Percentiles rank a stretch among this genome's conserved stretches.
These are phyloP conservation scores for Pollenia labialis DNA, from an alignment of 2,888 invertebrate genomes.

Conservation along the genomic window DNA sequence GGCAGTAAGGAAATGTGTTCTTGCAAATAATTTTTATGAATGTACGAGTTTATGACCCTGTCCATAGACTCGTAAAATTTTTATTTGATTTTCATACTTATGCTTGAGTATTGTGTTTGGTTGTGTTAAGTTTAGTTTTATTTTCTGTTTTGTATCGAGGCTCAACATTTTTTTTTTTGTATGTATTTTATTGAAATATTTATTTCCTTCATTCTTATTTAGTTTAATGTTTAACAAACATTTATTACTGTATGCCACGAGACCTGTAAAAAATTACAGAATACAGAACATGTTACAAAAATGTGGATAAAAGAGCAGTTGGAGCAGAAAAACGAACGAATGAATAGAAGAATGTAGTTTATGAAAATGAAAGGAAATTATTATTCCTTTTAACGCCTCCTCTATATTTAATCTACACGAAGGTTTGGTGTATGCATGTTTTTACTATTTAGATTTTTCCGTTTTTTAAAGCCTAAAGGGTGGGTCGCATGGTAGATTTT, in stretches of 20 bases:
- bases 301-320: conserved; percentile 15
- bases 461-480: too few relatives aligned
- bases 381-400: conserved; percentile 63
- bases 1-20: too few relatives aligned
- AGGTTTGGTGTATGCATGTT: neutral
- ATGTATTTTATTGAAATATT: conserved; percentile 60
- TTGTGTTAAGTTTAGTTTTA: neutral
- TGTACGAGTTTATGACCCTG: neutral
- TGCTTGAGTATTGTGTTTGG: neutral
- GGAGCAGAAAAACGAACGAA: conserved; percentile 15
- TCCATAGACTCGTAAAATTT: conserved; percentile 8
- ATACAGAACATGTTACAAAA: neutral
- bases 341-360: neutral
- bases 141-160: conserved; percentile 11
- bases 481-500: too few relatives aligned
- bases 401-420: conserved; percentile 18
- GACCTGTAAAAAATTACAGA: conserved; percentile 43
- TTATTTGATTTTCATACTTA: conserved; percentile 7
- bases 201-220: conserved; percentile 53
- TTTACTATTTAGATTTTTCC: neutral
- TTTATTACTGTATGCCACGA: conserved; percentile 60
- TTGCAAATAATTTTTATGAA: neutral
- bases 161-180: conserved; percentile 17
- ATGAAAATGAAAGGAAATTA: conserved; percentile 56
- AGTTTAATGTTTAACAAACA: conserved; percentile 61